Base-by-base conservation (phyloP, 1,140 invertebrate species). In the Micrasema longulum region DNA sequence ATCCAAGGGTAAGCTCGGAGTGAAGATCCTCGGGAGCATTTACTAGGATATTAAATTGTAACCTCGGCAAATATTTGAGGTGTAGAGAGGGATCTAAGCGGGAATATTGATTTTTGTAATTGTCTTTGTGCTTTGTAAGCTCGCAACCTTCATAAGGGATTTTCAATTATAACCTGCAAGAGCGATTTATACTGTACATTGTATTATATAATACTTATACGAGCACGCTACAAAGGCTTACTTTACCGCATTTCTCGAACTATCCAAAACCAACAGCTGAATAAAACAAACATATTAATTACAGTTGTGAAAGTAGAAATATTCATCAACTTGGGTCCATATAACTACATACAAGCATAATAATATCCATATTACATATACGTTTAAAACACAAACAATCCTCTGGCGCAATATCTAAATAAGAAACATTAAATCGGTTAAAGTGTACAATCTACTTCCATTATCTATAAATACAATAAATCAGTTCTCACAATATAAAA, bases 241-340 rank as follows among this genome's bases (percentile, higher is more conserved):
- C 26, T 31, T 31, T 31, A 31, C 26, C 26, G 26, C 26, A 31
- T 31, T 31, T 7, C 7, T 7, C 7, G 26, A 60, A 20, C 38
- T 20, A 38, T 14, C 12, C 55, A 18, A 41, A 60, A 60, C 35
- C n/a, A 20, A 60, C 55, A 38, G n/a, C 9, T 60, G 55, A 60
- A 60, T 60, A 60, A 41, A 60, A 60, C 20, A 60, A 60, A 60
- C 55, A 60, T 22, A 60, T 20, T 38, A 22, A 41, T 22, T 55
- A 31, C 26, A 23, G 52, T 31, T 5, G 52, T 31, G 52, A 14
- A 14, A 31, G 14, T 23, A 23, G 52, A 55, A 55, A 53, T n/a
- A 23, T 26, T 31, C 26, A 31, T 31, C 26, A 31, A 31, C 26
- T 31, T 2, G 26, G 26, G 26, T 31, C 2, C 26, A 31, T 31